Conservation (phyloP, 2,113 vertebrate species). For the Sinocyclocheilus anophthalmus region DNA sequence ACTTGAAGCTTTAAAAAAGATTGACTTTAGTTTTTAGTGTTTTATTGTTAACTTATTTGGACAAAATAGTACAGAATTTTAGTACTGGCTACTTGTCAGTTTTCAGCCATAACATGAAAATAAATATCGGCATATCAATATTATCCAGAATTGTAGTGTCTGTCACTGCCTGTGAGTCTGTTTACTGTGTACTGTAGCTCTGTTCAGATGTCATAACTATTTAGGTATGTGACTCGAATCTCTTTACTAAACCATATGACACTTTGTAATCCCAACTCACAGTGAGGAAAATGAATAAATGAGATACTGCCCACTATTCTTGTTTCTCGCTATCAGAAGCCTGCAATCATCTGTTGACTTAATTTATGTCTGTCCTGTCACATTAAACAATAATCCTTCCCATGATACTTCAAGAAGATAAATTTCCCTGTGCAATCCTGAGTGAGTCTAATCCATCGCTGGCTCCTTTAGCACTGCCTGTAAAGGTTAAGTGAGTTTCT, state of each 20-base stretch:
- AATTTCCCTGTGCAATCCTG: conserved; percentile 4
- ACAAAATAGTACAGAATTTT: not conserved
- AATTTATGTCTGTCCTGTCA: conserved; percentile 25
- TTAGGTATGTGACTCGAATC: not conserved
- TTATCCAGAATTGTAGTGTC: not conserved
- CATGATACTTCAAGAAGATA: conserved; percentile 40
- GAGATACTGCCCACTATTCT: not conserved
- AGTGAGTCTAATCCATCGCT: conserved; percentile 29
- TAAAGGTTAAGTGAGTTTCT: conserved; percentile 49
- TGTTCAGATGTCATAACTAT: conserved; percentile 7
- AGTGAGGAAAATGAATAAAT: not conserved
- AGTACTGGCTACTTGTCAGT: not conserved
- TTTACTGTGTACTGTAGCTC: not conserved
- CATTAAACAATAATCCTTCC: conserved; percentile 25
- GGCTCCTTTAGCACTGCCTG: conserved; percentile 14
- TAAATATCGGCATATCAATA: not conserved
- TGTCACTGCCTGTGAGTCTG: not conserved
- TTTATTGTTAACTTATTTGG: not conserved
- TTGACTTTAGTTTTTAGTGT: not conserved
- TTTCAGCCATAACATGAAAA: not conserved
- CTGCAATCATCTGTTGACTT: not conserved
- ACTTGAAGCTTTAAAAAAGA: not conserved
- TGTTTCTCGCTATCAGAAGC: not conserved
- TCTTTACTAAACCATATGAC: conserved; percentile 7
- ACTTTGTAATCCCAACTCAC: not conserved